phyloP scores from a whole-genome alignment of 2,888 invertebrate species.

The Patella ulyssiponensis region DNA sequence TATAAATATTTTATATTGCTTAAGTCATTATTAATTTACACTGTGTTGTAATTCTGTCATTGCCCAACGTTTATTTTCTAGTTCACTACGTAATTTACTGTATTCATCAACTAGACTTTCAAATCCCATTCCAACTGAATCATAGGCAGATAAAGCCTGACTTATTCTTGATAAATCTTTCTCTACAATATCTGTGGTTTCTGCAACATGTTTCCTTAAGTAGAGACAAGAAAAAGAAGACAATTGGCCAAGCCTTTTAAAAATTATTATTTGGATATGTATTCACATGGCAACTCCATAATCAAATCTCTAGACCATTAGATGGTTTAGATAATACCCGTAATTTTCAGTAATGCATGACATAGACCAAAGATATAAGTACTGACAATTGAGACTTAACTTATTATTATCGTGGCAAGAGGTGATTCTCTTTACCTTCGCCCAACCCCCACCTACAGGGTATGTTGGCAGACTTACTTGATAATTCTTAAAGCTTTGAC shows the following conservation, averaged over 20 bases:
- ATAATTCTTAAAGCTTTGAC: conserved; percentile 59
- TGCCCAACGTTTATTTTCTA: conserved; percentile 68
- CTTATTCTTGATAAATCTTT: conserved; percentile 50
- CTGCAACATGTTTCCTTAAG: conserved; percentile 53
- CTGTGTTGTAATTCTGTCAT: conserved; percentile 46
- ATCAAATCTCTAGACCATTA: too few relatives aligned
- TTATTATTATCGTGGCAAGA: not conserved
- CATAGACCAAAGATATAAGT: not conserved
- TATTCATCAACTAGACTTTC: conserved; percentile 61
- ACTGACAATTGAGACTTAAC: not conserved
- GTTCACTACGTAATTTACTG: conserved; percentile 55
- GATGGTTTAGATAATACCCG: too few relatives aligned
- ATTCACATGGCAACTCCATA: too few relatives aligned
- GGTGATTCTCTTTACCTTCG: too few relatives aligned
- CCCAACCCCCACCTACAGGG: too few relatives aligned
- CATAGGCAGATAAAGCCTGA: conserved; percentile 60
- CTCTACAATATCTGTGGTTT: conserved; percentile 46
- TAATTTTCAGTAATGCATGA: not conserved
- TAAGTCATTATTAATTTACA: not conserved
- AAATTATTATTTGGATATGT: too few relatives aligned
- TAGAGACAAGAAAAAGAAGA: too few relatives aligned
- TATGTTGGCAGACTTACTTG: conserved; percentile 44
- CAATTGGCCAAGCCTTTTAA: too few relatives aligned
- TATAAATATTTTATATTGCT: not conserved
- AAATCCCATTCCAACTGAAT: conserved; percentile 64